Conservation (phyloP, 2,888 invertebrate species). For the Apodemia zela region DNA sequence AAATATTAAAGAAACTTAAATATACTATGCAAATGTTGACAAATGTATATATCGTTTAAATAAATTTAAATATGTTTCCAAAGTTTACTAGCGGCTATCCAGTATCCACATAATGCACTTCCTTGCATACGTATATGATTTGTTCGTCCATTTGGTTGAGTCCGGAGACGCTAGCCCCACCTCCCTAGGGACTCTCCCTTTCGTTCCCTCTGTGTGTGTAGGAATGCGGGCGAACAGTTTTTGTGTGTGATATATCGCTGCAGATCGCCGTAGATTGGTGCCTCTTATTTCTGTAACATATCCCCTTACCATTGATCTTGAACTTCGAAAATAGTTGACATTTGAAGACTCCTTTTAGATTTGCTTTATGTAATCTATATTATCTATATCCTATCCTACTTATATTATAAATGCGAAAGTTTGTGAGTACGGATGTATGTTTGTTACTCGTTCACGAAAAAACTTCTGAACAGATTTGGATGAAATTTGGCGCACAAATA, state of each 20-base stretch:
- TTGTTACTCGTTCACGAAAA: no score
- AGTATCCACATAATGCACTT: slow-evolving; percentile 62
- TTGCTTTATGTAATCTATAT: no score
- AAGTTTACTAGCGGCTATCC: slow-evolving; percentile 2
- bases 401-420: no score
- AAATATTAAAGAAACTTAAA: no score
- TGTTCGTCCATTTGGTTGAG: slow-evolving; percentile 55
- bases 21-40: no score
- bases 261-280: slow-evolving; percentile 41
- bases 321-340: slow-evolving; percentile 72
- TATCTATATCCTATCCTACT: no score
- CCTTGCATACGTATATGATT: slow-evolving; percentile 65
- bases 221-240: slow-evolving; percentile 30
- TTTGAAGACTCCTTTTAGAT: background rate
- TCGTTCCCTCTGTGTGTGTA: slow-evolving; percentile 37
- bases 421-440: no score
- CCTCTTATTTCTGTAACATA: slow-evolving; percentile 57
- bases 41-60: no score
- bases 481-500: no score
- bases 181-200: slow-evolving; percentile 79
- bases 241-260: slow-evolving; percentile 46
- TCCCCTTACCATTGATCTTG: slow-evolving; percentile 50
- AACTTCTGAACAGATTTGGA: no score
- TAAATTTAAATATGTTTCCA: background rate
- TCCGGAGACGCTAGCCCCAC: slow-evolving; percentile 72